Percentiles rank a stretch among this genome's conserved stretches.
phyloP scores from a whole-genome alignment of 2,797 vertebrate genomes.

The Sternotherus odoratus region DNA sequence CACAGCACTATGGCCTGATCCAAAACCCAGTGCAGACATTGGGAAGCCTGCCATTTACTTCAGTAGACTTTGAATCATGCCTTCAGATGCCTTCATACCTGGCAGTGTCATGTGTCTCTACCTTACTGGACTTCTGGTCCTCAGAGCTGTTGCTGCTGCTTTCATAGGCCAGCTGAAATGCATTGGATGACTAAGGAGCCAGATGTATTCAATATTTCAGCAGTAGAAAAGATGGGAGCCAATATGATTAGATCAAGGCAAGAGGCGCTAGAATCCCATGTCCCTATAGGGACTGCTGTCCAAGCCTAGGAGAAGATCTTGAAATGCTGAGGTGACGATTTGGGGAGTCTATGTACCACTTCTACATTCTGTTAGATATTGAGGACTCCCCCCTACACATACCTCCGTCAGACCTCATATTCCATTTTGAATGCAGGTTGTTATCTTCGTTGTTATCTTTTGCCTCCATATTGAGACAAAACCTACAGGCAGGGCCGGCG shows the following conservation, averaged over 20 bases:
- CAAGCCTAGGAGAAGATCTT: background rate
- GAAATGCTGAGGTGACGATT: background rate
- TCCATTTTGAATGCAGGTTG: background rate
- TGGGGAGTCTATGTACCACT: background rate
- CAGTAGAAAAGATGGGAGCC: background rate
- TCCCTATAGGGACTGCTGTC: background rate
- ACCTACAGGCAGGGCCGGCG: background rate
- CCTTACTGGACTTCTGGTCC: background rate
- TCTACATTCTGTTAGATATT: background rate
- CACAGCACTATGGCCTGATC: fast-evolving
- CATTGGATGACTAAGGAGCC: background rate
- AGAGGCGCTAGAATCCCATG: background rate
- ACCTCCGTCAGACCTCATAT: background rate
- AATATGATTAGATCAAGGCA: background rate
- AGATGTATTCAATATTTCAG: background rate
- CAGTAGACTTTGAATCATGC: background rate
- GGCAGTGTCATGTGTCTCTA: background rate
- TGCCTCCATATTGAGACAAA: background rate
- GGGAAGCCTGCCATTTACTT: background rate
- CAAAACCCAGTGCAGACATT: fast-evolving
- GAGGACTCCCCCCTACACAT: background rate
- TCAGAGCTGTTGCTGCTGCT: background rate
- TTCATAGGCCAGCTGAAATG: background rate
- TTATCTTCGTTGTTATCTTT: background rate
- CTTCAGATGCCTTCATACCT: background rate